phyloP scores from a whole-genome alignment of 2,797 vertebrate genomes.

The Urophycis tenuis region DNA sequence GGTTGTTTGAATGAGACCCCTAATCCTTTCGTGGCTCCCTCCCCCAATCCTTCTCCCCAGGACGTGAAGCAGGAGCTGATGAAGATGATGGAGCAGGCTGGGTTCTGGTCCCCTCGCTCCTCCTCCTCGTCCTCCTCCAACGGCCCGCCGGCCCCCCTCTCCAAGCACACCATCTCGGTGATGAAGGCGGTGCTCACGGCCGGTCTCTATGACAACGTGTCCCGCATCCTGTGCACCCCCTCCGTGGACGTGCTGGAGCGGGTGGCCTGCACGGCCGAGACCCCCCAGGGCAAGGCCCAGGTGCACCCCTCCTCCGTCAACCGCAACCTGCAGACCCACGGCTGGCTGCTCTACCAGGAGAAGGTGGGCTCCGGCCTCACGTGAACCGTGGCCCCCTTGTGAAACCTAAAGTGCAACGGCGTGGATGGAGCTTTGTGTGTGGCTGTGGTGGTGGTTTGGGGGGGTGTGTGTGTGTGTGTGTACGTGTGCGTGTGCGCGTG shows the following conservation, averaged over 20 bases:
- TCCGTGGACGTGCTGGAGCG: constrained; percentile 87
- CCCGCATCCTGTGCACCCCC: constrained; percentile 77
- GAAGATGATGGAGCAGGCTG: constrained; percentile 84
- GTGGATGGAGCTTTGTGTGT: no score
- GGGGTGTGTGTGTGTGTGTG: no score
- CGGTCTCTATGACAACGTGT: constrained; percentile 90
- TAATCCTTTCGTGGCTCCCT: no score
- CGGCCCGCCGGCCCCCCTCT: constrained; percentile 42
- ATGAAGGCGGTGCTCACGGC: constrained; percentile 87
- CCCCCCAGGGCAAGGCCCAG: constrained; percentile 89
- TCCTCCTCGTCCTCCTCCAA: constrained; percentile 34
- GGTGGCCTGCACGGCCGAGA: constrained; percentile 83
- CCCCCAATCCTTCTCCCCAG: constrained; percentile 55
- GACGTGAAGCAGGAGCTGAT: constrained; percentile 88
- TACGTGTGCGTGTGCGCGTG: no score
- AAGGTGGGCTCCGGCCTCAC: constrained; percentile 70
- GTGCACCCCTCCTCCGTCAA: constrained; percentile 96
- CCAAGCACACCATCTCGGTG: constrained; percentile 75
- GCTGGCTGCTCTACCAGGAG: constrained; percentile 96
- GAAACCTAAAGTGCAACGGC: no score
- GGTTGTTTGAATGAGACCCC: no score
- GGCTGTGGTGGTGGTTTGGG: no score
- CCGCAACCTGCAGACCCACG: constrained; percentile 82
- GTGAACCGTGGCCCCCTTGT: no score
- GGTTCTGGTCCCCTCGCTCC: constrained; percentile 69